Conservation (phyloP, 2,113 vertebrate genomes). For the Cyprinodon tularosa region DNA sequence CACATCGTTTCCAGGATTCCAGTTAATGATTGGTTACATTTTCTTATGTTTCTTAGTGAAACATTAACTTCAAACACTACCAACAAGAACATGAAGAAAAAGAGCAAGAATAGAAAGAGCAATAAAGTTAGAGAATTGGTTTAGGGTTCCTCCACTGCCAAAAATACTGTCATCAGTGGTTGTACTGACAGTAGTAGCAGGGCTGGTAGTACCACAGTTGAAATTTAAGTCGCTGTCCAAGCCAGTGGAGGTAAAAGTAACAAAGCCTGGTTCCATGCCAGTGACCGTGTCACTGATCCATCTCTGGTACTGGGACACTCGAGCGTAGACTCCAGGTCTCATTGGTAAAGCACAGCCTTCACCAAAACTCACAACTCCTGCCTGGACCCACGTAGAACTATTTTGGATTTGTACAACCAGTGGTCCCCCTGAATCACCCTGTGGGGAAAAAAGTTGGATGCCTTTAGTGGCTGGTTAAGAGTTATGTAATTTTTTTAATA, state of each 20-base stretch:
- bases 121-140: slow-evolving; percentile 1
- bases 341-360: slow-evolving; percentile 76
- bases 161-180: neutral
- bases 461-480: too few relatives aligned
- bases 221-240: neutral
- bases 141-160: neutral
- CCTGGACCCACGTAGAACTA: slow-evolving; percentile 78
- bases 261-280: slow-evolving; percentile 16
- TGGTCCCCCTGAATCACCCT: slow-evolving; percentile 68
- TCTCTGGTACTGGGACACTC: slow-evolving; percentile 79
- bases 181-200: neutral
- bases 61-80: neutral
- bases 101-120: neutral
- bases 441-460: neutral
- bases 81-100: neutral
- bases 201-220: neutral
- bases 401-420: slow-evolving; percentile 74
- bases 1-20: too few relatives aligned
- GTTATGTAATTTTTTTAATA: too few relatives aligned
- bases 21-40: too few relatives aligned
- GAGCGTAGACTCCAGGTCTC: slow-evolving; percentile 83
- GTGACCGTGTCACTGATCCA: slow-evolving; percentile 75
- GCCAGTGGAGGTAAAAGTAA: neutral
- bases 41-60: neutral
- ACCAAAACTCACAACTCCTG: slow-evolving; percentile 86